These are phyloP conservation scores for Tribolium freemani DNA, from an alignment of 2,888 invertebrate species.

Conservation along the genomic window DNA sequence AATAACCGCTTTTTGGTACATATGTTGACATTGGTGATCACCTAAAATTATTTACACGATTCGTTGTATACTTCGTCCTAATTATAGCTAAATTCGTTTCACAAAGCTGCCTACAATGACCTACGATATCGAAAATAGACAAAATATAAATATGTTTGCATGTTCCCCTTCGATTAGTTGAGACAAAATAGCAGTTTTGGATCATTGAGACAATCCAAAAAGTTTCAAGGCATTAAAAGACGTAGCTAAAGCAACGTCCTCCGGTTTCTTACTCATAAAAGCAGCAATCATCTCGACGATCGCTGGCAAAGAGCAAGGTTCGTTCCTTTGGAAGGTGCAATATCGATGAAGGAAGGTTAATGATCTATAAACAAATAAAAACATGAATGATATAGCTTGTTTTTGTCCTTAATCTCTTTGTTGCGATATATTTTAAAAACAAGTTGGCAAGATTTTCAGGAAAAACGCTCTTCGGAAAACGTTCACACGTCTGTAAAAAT, in stretches of 20 bases:
- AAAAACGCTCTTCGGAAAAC: constrained; percentile 12
- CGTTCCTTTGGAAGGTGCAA: constrained; percentile 96
- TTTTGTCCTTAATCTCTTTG: too few relatives aligned
- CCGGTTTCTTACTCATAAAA: constrained; percentile 87
- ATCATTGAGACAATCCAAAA: constrained; percentile 84
- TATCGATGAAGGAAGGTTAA: constrained; percentile 88
- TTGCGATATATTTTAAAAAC: not conserved
- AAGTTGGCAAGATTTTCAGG: constrained; percentile 20
- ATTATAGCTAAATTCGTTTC: too few relatives aligned
- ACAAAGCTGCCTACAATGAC: not conserved
- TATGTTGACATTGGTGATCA: not conserved
- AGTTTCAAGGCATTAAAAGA: constrained; percentile 93
- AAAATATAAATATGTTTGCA: constrained; percentile 12
- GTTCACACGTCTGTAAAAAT: constrained; percentile 12
- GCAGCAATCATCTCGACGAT: constrained; percentile 96
- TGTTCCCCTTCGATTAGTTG: not conserved
- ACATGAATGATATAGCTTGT: not conserved
- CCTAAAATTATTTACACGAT: not conserved
- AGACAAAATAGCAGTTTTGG: not conserved
- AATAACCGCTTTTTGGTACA: not conserved
- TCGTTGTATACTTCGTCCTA: not conserved
- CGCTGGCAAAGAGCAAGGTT: constrained; percentile 94
- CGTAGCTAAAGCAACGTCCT: constrained; percentile 91
- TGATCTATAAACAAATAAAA: constrained; percentile 70
- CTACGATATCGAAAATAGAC: not conserved